These are phyloP conservation scores for Tipula unca DNA, from an alignment of 2,888 invertebrate genomes.

Conservation along the genomic window DNA sequence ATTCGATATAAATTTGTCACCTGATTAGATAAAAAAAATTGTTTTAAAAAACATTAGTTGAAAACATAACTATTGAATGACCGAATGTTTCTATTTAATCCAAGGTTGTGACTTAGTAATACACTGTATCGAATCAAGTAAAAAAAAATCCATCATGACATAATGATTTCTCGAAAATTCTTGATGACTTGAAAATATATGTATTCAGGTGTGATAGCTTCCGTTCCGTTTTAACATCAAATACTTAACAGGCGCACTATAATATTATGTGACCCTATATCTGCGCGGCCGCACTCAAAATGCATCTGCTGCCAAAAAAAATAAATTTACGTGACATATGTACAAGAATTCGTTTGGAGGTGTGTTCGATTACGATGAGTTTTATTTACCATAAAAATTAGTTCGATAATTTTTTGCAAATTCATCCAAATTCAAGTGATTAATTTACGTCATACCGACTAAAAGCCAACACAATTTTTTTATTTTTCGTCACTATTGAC, in stretches of 20 bases:
- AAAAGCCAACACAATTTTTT: not conserved
- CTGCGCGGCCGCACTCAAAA: too few relatives aligned
- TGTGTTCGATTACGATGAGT: not conserved
- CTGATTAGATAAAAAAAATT: not conserved
- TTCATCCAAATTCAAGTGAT: not conserved
- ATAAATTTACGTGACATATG: not conserved
- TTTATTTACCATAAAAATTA: not conserved
- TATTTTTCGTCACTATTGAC: not conserved
- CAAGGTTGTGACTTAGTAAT: not conserved
- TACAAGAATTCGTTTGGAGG: not conserved
- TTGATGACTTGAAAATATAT: not conserved
- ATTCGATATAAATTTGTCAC: not conserved
- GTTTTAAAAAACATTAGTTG: not conserved
- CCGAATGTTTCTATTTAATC: not conserved
- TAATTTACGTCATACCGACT: not conserved
- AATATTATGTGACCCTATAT: too few relatives aligned
- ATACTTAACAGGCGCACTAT: too few relatives aligned
- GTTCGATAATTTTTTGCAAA: not conserved
- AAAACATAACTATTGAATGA: not conserved
- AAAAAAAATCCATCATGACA: not conserved
- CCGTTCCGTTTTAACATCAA: not conserved
- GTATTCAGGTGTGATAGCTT: not conserved
- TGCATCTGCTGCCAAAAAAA: not conserved
- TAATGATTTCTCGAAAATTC: not conserved
- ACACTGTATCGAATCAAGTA: not conserved